A percentile compares a stretch with the other conserved stretches of the same genome.
Evolutionary conservation across 2,113 vertebrate genomes (phyloP).

Genomic region (Hypocryptadius cinnamomeus): DNA sequence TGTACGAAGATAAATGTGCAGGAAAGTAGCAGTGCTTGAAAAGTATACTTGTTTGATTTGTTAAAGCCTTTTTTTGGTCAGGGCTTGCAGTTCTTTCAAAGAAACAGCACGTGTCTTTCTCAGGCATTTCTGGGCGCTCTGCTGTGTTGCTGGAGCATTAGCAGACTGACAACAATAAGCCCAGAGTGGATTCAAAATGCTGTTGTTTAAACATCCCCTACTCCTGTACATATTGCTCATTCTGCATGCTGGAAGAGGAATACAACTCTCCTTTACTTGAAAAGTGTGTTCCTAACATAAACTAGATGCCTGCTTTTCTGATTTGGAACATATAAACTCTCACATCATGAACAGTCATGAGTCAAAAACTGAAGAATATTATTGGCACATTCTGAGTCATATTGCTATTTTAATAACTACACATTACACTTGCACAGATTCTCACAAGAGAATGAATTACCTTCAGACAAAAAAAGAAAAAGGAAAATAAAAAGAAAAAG

Average conservation of each 20-base stretch:
- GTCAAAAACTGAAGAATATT: neutral
- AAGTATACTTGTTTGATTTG: neutral
- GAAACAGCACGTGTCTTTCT: neutral
- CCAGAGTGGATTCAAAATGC: neutral
- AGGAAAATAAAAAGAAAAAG: neutral
- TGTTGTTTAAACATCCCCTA: neutral
- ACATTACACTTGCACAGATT: neutral
- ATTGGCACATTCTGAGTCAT: neutral
- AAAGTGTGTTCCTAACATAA: conserved; percentile 11
- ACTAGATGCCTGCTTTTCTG: conserved; percentile 25
- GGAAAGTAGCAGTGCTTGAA: neutral
- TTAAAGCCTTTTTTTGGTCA: neutral
- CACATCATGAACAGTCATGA: neutral
- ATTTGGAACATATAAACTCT: conserved; percentile 15
- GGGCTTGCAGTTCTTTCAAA: neutral
- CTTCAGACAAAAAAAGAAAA: neutral
- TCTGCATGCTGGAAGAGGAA: neutral
- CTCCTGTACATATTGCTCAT: neutral
- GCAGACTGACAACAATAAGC: neutral
- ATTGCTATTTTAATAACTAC: neutral
- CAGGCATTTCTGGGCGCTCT: neutral
- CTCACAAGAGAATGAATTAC: conserved; percentile 13
- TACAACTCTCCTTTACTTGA: conserved; percentile 23
- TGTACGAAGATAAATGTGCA: neutral
- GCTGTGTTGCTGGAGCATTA: neutral